Evolutionary conservation across 2,888 invertebrate genomes (phyloP).

Genomic region (Mimachlamys varia): DNA sequence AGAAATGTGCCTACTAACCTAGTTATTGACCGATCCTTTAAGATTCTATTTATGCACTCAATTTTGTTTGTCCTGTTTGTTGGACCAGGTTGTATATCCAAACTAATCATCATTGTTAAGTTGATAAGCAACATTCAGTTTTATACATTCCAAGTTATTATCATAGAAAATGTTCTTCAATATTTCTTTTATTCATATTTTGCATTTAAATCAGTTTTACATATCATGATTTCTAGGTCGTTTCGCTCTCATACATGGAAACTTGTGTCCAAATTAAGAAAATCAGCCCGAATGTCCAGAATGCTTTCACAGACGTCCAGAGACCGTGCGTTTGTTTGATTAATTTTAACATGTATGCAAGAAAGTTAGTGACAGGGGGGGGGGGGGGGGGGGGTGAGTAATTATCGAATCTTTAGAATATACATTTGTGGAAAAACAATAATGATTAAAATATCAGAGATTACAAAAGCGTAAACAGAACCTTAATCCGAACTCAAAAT

Average conservation of each 20-base stretch:
- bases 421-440: too few species aligned
- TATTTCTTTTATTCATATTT: slow-evolving; percentile 68
- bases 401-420: too few species aligned
- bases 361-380: too few species aligned
- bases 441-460: too few species aligned
- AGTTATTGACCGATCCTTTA: slow-evolving; percentile 59
- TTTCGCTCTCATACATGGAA: slow-evolving; percentile 52
- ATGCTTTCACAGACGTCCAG: slow-evolving; percentile 21
- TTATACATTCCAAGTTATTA: slow-evolving; percentile 56
- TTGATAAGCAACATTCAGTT: slow-evolving; percentile 50
- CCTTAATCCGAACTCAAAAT: too few species aligned
- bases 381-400: too few species aligned
- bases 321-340: background rate
- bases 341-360: too few species aligned
- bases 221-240: slow-evolving; percentile 60
- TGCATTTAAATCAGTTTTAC: slow-evolving; percentile 64
- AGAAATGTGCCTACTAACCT: slow-evolving; percentile 47
- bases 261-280: slow-evolving; percentile 49
- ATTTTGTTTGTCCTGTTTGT: slow-evolving; percentile 64
- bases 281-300: slow-evolving; percentile 46
- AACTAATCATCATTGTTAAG: slow-evolving; percentile 57
- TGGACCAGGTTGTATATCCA: slow-evolving; percentile 66
- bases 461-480: too few species aligned
- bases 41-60: slow-evolving; percentile 60
- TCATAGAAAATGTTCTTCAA: slow-evolving; percentile 66